Evolutionary conservation across 2,797 vertebrate genomes (phyloP), one percentile per base, ranked within the genome.

Genomic region (Antrozous pallidus): DNA sequence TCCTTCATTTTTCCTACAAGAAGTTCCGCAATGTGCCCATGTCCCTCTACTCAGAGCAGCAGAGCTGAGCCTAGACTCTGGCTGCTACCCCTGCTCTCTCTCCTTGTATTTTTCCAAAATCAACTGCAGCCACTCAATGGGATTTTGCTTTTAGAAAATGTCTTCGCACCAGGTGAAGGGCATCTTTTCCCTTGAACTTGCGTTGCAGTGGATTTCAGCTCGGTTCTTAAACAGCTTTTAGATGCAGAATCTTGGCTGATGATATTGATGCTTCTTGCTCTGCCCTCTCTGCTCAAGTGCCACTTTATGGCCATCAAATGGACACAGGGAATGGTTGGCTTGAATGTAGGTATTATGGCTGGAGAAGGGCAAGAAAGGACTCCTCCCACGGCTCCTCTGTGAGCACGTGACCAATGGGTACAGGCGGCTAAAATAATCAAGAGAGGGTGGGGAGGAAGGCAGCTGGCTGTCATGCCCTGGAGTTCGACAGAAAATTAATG

Each of bases 401-500:
- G 26, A 75, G 26, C 33, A 82, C 38, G 33, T 49, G 4, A 8
- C 33, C 45, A n/a, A 22, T 31, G 28, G 40, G 69, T 4, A 61
- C 22, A 75, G 40, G 49, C 1, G 7, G 31, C 33, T 40, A n/a
- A 36, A 71, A 51, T 24, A 56, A 71, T 8, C 8, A 65, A 51
- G 7, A 45, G 0, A 61, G 4, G 2, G 6, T 20, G 14, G 16
- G 45, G 18, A 33, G 45, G 31, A 2, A 65, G 14, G 20, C 20
- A 69, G 54, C 26, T 58, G 0, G 0, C 33, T 51, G 16, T n/a
- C 91, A 86, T 86, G 42, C 36, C 20, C 40, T 47, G 20, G 51
- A 80, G 4, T 70, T 75, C 81, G 36, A 75, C 61, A 94, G 79
- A 91, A 93, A 90, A 92, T 31, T 42, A 31, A 40, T 80, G 42